phyloP scores from a whole-genome alignment of 2,797 vertebrate genomes.

The Lagodon rhomboides region DNA sequence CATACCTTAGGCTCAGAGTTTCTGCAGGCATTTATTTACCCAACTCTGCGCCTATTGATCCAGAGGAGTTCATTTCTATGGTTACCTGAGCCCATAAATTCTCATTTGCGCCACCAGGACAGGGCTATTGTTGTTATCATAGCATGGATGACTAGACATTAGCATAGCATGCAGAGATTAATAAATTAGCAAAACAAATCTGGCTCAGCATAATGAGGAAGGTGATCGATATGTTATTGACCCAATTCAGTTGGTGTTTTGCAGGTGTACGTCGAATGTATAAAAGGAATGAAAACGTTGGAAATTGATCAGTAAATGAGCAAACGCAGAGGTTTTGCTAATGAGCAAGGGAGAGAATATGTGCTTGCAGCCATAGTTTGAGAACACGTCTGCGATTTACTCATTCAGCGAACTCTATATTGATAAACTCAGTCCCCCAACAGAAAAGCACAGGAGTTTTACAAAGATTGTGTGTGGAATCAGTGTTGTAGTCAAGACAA shows the following conservation, averaged over 20 bases:
- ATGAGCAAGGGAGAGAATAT: conserved; percentile 45
- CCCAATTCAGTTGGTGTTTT: conserved; percentile 52
- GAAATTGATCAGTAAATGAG: conserved; percentile 64
- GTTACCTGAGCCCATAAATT: conserved; percentile 77
- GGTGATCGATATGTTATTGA: conserved; percentile 69
- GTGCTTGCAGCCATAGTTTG: conserved; percentile 31
- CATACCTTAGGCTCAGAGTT: conserved; percentile 45
- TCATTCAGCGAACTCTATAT: conserved; percentile 37
- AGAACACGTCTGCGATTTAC: conserved; percentile 36
- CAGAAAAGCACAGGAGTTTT: conserved; percentile 31
- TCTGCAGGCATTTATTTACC: conserved; percentile 67
- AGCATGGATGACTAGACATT: conserved; percentile 71
- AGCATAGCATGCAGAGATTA: conserved; percentile 73
- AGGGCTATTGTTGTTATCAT: conserved; percentile 70
- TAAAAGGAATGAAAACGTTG: conserved; percentile 49
- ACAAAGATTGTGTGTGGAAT: not conserved
- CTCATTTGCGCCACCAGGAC: conserved; percentile 72
- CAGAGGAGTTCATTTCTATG: conserved; percentile 75
- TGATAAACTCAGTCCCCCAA: conserved; percentile 15
- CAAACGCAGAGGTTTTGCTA: conserved; percentile 54
- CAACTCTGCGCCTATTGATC: conserved; percentile 75
- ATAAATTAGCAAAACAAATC: conserved; percentile 81
- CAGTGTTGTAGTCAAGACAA: too few relatives aligned
- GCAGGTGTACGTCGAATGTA: conserved; percentile 48
- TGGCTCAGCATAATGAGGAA: conserved; percentile 62